These are phyloP conservation scores for Intellagama lesueurii DNA, from an alignment of 2,797 vertebrate species.

Conservation along the genomic window DNA sequence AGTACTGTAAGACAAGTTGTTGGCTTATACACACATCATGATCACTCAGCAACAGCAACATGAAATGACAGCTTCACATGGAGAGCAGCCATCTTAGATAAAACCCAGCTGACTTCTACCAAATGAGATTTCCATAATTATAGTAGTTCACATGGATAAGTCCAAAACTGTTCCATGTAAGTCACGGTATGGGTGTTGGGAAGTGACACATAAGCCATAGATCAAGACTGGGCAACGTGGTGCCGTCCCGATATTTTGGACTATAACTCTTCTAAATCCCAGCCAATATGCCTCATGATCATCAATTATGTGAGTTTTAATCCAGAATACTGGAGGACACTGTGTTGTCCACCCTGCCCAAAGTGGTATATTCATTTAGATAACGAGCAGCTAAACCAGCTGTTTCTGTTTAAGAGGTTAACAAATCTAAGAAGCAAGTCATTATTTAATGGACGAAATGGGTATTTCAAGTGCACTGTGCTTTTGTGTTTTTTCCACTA, in stretches of 20 bases:
- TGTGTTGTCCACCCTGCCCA: conserved; percentile 34
- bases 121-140: not conserved
- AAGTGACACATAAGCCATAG: conserved; percentile 50
- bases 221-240: not conserved
- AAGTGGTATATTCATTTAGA: conserved; percentile 70
- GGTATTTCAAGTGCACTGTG: conserved; percentile 64
- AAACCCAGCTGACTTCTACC: not conserved
- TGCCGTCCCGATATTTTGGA: not conserved
- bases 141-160: not conserved
- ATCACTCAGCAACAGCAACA: not conserved
- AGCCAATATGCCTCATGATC: not conserved
- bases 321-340: not conserved
- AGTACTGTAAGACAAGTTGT: not conserved
- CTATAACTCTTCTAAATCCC: not conserved
- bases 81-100: not conserved
- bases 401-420: conserved; percentile 74
- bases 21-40: not conserved
- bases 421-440: conserved; percentile 68
- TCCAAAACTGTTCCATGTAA: conserved; percentile 56
- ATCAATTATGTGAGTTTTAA: not conserved
- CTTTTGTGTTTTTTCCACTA: conserved; percentile 25
- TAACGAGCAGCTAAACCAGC: conserved; percentile 67
- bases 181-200: conserved; percentile 46
- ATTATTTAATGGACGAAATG: conserved; percentile 72
- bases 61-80: not conserved